Conservation (phyloP, 2,888 invertebrate genomes). For the Orchestes rusci region DNA sequence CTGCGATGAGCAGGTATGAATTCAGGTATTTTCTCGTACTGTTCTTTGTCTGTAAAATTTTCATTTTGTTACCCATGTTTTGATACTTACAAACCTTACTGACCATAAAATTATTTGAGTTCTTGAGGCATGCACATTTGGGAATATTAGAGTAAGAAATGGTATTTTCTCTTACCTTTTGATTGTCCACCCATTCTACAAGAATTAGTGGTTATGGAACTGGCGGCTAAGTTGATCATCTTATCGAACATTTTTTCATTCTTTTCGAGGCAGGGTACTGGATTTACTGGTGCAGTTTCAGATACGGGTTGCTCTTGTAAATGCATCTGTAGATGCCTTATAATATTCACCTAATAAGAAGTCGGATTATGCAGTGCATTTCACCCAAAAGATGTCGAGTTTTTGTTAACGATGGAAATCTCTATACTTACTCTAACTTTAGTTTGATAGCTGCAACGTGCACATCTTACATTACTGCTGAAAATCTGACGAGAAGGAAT, state of each 20-base stretch:
- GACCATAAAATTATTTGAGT: no score
- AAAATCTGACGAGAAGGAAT: slow-evolving; percentile 62
- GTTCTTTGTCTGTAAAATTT: slow-evolving; percentile 29
- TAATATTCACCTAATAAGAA: slow-evolving; percentile 51
- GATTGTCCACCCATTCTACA: slow-evolving; percentile 41
- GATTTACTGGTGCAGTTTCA: slow-evolving; percentile 67
- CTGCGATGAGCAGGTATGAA: slow-evolving; percentile 40
- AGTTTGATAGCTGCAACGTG: slow-evolving; percentile 60
- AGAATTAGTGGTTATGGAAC: slow-evolving; percentile 42
- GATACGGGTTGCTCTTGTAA: slow-evolving; percentile 53
- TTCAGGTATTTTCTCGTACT: slow-evolving; percentile 29
- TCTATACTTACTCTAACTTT: slow-evolving; percentile 42
- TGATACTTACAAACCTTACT: no score
- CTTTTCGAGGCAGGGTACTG: slow-evolving; percentile 70
- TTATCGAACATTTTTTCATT: slow-evolving; percentile 77
- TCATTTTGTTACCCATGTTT: no score
- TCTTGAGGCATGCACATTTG: no score
- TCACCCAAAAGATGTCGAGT: background rate
- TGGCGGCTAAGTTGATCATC: slow-evolving; percentile 78
- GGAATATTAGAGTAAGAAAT: no score
- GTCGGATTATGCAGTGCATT: background rate
- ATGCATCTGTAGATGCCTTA: slow-evolving; percentile 63
- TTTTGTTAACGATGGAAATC: no score
- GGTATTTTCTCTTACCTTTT: no score
- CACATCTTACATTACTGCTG: slow-evolving; percentile 43